Evolutionary conservation across 1,140 invertebrate genomes (phyloP), one percentile per base, ranked within the genome.

Genomic region (Drosophila auraria): DNA sequence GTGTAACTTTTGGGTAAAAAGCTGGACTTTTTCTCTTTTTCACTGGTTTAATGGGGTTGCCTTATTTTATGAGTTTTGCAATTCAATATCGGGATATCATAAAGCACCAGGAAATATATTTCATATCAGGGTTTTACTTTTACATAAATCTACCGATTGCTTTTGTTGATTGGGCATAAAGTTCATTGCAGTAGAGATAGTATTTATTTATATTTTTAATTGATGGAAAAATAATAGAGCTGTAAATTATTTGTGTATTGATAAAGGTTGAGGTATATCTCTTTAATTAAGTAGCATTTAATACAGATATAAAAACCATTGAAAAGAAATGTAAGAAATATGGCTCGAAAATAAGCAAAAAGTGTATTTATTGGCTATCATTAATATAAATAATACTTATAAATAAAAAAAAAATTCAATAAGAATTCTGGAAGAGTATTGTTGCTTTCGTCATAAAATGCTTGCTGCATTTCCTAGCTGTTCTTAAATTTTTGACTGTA

Each of bases 401-500:
- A 9, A 5, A 17, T 17, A 44, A 44, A 20, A 47, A 3, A 20
- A 60, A 20, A 14, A 15, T 7, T 54, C 11, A 36, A 12, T 0
- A 11, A 36, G 33, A 3, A 9, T 20, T 5, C 1, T n/a, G 11
- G 15, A 36, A 65, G 64, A n/a, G 57, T 15, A 54, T 51, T 6
- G 9, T 5, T 2, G 6, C 2, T 20, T 27, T 4, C 9, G 15
- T 14, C 4, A 12, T 6, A 12, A 5, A 20, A 20, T 20, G 9
- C 42, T 65, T 15, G 2, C 20, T 27, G 14, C 5, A 2, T 47
- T 53, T 54, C 5, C n/a, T 6, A 40, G 23, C 5, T 40, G 40
- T 56, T 54, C 40, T 57, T 59, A 61, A 70, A 57, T 71, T 72
- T 80, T 87, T 74, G 64, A 62, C 59, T 68, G 14, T 30, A 69